phyloP scores from a whole-genome alignment of 2,888 invertebrate genomes.

The Cryptophagus acutangulus region DNA sequence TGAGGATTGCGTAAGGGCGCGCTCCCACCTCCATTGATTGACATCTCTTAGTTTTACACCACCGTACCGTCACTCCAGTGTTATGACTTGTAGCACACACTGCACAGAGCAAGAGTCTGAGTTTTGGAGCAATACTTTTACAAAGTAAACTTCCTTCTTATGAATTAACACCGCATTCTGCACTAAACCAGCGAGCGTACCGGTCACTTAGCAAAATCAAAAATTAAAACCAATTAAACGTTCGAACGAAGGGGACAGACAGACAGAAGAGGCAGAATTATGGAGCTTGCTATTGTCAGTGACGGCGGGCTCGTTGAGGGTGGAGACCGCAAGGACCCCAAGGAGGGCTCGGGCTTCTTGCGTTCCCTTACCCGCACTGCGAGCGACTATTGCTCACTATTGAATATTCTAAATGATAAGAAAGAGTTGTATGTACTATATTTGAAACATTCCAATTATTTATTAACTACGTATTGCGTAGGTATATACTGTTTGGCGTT shows the following conservation, averaged over 20 bases:
- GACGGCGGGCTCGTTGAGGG: slow-evolving; percentile 44
- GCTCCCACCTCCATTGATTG: slow-evolving; percentile 28
- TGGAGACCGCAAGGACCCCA: slow-evolving; percentile 32
- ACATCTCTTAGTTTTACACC: slow-evolving; percentile 29
- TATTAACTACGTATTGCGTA: slow-evolving; percentile 48
- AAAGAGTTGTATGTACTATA: slow-evolving; percentile 48
- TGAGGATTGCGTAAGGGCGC: slow-evolving; percentile 23
- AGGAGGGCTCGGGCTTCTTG: slow-evolving; percentile 34
- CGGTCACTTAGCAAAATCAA: slow-evolving; percentile 26
- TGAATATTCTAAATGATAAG: slow-evolving; percentile 50
- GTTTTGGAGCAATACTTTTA: slow-evolving; percentile 38
- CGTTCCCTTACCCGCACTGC: slow-evolving; percentile 40
- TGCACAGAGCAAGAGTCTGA: slow-evolving; percentile 45
- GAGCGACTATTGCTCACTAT: slow-evolving; percentile 50
- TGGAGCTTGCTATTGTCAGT: slow-evolving; percentile 42
- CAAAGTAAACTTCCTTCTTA: slow-evolving; percentile 40
- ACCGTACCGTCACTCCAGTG: slow-evolving; percentile 40
- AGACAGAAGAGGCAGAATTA: slow-evolving; percentile 20
- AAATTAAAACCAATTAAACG: not conserved
- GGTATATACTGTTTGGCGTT: slow-evolving; percentile 50
- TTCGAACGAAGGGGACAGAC: slow-evolving; percentile 6
- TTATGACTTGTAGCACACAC: slow-evolving; percentile 44
- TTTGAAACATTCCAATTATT: slow-evolving; percentile 43
- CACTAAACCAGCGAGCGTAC: slow-evolving; percentile 33
- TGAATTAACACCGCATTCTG: slow-evolving; percentile 34